phyloP scores from a whole-genome alignment of 2,797 vertebrate genomes.

The Scomberomorus guttatus region DNA sequence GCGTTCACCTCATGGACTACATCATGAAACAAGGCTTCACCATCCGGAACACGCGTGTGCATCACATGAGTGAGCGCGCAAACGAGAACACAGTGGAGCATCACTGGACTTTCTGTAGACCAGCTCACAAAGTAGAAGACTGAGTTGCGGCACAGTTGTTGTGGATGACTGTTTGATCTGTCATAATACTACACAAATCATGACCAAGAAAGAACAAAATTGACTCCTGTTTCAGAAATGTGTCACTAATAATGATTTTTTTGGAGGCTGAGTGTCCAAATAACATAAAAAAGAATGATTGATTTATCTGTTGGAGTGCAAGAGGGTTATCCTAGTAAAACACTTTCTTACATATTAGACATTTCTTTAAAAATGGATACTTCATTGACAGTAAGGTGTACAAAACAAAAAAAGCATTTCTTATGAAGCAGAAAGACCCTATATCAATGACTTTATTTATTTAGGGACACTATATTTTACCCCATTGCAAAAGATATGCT shows the following conservation, averaged over 20 bases:
- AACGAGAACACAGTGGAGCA: constrained; percentile 99
- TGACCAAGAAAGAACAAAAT: background rate
- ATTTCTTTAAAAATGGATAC: background rate
- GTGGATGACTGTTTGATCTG: constrained; percentile 23
- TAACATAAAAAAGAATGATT: constrained; percentile 31
- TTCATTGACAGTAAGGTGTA: background rate
- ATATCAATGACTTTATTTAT: background rate
- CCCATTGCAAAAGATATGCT: background rate
- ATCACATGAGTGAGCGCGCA: constrained; percentile 99
- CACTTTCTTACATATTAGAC: constrained; percentile 11
- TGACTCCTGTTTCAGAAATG: constrained; percentile 15
- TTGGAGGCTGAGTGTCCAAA: constrained; percentile 30
- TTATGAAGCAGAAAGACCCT: constrained; percentile 1
- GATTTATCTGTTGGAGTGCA: background rate
- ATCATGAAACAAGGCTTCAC: constrained; percentile 99
- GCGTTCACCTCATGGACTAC: constrained; percentile 98
- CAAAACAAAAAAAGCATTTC: constrained; percentile 5
- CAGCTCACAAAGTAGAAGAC: constrained; percentile 96
- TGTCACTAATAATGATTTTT: background rate
- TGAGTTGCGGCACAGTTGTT: constrained; percentile 71
- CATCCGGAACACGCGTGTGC: constrained; percentile 96
- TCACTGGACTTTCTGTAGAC: constrained; percentile 98
- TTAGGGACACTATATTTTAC: background rate
- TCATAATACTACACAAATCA: constrained; percentile 40
- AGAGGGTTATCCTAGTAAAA: background rate